Percentiles rank a stretch among this genome's conserved stretches.
Evolutionary conservation across 2,888 invertebrate species (phyloP).

Genomic region (Taphrorychus bicolor): DNA sequence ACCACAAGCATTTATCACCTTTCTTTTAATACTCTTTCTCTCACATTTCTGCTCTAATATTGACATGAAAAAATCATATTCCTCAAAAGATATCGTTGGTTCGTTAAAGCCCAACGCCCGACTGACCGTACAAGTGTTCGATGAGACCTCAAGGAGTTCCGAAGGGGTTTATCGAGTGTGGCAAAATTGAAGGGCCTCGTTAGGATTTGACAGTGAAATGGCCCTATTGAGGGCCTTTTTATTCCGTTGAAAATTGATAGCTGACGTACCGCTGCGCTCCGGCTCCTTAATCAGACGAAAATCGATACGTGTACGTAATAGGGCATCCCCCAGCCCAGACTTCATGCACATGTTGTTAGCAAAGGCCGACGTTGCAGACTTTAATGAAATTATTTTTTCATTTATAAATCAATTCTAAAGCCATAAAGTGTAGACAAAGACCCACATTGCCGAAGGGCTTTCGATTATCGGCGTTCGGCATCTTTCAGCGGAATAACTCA

Average conservation of each 20-base stretch:
- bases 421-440: constrained; percentile 39
- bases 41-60: too few relatives aligned
- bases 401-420: constrained; percentile 34
- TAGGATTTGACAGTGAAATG: constrained; percentile 40
- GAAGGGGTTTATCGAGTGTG: constrained; percentile 41
- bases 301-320: neutral
- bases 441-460: constrained; percentile 38
- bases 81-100: constrained; percentile 27
- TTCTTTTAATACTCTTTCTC: neutral
- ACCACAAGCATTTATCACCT: constrained; percentile 11
- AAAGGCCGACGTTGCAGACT: neutral
- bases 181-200: constrained; percentile 40
- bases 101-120: constrained; percentile 33
- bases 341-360: neutral
- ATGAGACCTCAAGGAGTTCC: constrained; percentile 37
- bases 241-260: constrained; percentile 2
- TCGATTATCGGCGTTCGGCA: constrained; percentile 38
- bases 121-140: constrained; percentile 37
- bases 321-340: neutral
- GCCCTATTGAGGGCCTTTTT: constrained; percentile 25
- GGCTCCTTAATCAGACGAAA: neutral
- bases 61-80: neutral
- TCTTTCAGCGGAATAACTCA: constrained; percentile 48
- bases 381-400: constrained; percentile 35
- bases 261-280: neutral